Evolutionary conservation across 2,797 vertebrate genomes (phyloP).

Genomic region (Clamator glandarius): DNA sequence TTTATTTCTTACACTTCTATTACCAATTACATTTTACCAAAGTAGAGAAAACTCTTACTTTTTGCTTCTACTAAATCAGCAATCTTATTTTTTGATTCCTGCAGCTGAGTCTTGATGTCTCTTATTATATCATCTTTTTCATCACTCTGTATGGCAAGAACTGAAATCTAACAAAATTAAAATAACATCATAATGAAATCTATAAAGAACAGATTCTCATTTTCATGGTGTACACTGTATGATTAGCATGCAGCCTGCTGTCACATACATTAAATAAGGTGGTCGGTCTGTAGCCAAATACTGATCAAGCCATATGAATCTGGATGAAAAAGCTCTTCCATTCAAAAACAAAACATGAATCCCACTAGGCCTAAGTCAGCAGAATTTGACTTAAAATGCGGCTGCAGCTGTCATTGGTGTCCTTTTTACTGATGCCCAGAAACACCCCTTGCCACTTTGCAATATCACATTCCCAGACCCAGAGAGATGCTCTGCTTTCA

Average conservation of each 20-base stretch:
- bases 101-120: constrained; percentile 78
- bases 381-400: not conserved
- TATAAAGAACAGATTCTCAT: not conserved
- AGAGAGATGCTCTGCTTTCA: not conserved
- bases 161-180: constrained; percentile 78
- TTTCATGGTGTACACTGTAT: not conserved
- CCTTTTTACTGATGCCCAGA: not conserved
- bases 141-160: constrained; percentile 75
- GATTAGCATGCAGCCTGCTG: not conserved
- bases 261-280: not conserved
- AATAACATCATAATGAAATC: not conserved
- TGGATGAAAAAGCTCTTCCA: not conserved
- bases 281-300: not conserved
- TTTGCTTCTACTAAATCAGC: constrained; percentile 79
- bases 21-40: not conserved
- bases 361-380: not conserved
- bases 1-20: not conserved
- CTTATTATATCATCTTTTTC: constrained; percentile 82
- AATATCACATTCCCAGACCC: not conserved
- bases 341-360: not conserved
- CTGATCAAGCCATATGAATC: not conserved
- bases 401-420: not conserved
- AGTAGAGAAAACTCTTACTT: constrained; percentile 78
- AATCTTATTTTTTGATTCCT: constrained; percentile 78
- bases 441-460: not conserved